Evolutionary conservation across 2,888 invertebrate species (phyloP).

Genomic region (Drosophila lacicola): DNA sequence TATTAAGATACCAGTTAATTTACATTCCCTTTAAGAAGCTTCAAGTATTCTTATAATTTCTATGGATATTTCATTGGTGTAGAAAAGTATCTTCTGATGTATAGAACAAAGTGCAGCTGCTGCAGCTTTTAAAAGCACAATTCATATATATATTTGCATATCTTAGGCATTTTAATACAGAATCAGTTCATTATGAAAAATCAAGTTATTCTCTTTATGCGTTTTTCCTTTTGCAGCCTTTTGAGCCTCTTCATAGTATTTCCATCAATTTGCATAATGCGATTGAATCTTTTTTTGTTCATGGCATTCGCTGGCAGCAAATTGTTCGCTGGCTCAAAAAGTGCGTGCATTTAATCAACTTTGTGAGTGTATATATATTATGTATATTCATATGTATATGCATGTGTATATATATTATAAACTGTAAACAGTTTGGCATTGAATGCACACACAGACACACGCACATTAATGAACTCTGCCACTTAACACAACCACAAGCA

Average conservation of each 20-base stretch:
- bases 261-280: slow-evolving; percentile 46
- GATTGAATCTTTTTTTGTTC: slow-evolving; percentile 22
- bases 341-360: slow-evolving; percentile 39
- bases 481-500: slow-evolving; percentile 77
- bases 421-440: slow-evolving; percentile 14
- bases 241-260: slow-evolving; percentile 18
- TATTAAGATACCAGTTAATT: too few relatives aligned
- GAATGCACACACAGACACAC: not conserved
- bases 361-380: slow-evolving; percentile 1
- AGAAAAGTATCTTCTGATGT: too few relatives aligned
- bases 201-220: slow-evolving; percentile 15
- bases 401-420: not conserved
- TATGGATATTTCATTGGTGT: too few relatives aligned
- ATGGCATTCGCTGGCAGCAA: slow-evolving; percentile 9
- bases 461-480: slow-evolving; percentile 60
- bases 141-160: not conserved
- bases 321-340: slow-evolving; percentile 30
- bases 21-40: too few relatives aligned
- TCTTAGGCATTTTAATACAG: slow-evolving; percentile 6
- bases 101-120: not conserved
- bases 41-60: too few relatives aligned
- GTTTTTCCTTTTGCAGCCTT: slow-evolving; percentile 4
- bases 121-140: not conserved
- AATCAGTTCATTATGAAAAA: not conserved
- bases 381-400: not conserved